Evolutionary conservation across 2,797 vertebrate species (phyloP).

Genomic region (Staurois parvus): DNA sequence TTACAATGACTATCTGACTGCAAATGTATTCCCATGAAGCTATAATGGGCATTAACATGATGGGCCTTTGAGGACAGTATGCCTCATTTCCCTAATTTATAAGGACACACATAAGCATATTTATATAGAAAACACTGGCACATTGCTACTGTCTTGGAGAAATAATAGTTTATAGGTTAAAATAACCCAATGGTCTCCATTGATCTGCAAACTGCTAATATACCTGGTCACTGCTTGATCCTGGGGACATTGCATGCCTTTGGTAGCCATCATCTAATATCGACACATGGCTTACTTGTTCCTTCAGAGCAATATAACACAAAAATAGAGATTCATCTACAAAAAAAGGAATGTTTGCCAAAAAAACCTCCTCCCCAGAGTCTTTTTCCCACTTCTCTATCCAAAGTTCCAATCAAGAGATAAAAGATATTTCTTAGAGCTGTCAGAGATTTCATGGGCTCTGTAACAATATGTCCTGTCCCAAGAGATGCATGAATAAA

Average conservation of each 20-base stretch:
- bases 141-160: too few species aligned
- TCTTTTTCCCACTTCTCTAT: not conserved
- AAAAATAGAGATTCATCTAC: not conserved
- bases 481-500: constrained; percentile 48
- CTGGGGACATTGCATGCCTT: too few species aligned
- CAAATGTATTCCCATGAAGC: too few species aligned
- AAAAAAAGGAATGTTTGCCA: constrained; percentile 21
- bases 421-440: constrained; percentile 43
- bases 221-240: not conserved
- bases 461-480: constrained; percentile 49
- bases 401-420: constrained; percentile 36
- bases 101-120: too few species aligned
- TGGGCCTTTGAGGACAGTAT: too few species aligned
- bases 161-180: too few species aligned
- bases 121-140: too few species aligned
- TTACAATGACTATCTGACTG: too few species aligned
- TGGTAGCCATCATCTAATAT: not conserved
- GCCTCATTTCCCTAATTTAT: too few species aligned
- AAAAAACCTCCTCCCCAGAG: constrained; percentile 8
- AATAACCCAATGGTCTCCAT: too few species aligned
- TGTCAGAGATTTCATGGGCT: constrained; percentile 48
- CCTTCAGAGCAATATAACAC: not conserved
- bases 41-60: too few species aligned
- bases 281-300: not conserved
- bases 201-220: too few species aligned